These are phyloP conservation scores for Ceuthmochares aereus DNA, from an alignment of 2,113 vertebrate species.

Conservation along the genomic window DNA sequence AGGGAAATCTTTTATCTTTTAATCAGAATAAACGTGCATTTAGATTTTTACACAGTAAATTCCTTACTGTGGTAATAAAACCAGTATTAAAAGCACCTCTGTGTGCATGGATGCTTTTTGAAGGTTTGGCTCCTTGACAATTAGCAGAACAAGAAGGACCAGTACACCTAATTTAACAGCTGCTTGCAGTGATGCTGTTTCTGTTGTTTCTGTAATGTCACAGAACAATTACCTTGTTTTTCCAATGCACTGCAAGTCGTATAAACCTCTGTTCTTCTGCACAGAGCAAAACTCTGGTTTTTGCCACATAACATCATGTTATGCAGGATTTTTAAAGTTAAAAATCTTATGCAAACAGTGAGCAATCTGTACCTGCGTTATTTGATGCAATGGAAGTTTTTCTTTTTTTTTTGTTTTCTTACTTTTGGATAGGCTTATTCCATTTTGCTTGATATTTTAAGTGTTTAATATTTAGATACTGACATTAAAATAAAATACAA, in stretches of 20 bases:
- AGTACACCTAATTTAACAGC: background rate
- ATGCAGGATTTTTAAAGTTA: background rate
- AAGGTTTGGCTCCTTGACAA: background rate
- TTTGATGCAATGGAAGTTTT: background rate
- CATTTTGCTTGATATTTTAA: background rate
- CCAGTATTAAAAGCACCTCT: background rate
- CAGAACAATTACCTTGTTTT: background rate
- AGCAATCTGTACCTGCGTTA: background rate
- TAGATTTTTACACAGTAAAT: background rate
- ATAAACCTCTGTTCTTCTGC: background rate
- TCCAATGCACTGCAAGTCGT: background rate
- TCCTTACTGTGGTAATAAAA: background rate
- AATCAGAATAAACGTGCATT: background rate
- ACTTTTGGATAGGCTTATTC: background rate
- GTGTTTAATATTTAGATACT: background rate
- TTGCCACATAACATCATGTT: background rate
- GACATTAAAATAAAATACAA: background rate
- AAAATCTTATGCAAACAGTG: background rate
- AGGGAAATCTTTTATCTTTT: background rate
- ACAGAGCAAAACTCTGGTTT: background rate
- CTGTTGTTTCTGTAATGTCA: background rate
- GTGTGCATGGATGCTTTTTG: background rate
- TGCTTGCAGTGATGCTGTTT: background rate
- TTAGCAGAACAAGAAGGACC: background rate
- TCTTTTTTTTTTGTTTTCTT: background rate